phyloP scores from a whole-genome alignment of 2,113 vertebrate species.

The mouse (Mus musculus) region GRCm39 chr2:125345001-125345500 shows the following conservation, averaged over 20 bases:
- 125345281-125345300: slow-evolving; percentile 12
- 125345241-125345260: slow-evolving; percentile 22
- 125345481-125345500: not conserved
- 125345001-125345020: slow-evolving; percentile 59
- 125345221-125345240: not conserved
- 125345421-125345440: not conserved
- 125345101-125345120: slow-evolving; percentile 66
- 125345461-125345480: not conserved
- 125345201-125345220: slow-evolving; percentile 31
- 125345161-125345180: slow-evolving; percentile 46
- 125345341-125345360: not conserved
- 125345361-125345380: slow-evolving; percentile 9
- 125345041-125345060: slow-evolving; percentile 31
- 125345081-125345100: slow-evolving; percentile 65
- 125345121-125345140: slow-evolving; percentile 7
- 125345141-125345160: slow-evolving; percentile 52
- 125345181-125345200: slow-evolving; percentile 22
- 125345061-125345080: slow-evolving; percentile 35
- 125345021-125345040: slow-evolving; percentile 57
- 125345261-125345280: not conserved
- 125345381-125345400: not conserved
- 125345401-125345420: slow-evolving; percentile 12
- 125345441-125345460: not conserved
- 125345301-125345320: not conserved
- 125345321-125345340: not conserved